Base-by-base conservation (phyloP, 1,140 invertebrate genomes). In the Cotesia vestalis region DNA sequence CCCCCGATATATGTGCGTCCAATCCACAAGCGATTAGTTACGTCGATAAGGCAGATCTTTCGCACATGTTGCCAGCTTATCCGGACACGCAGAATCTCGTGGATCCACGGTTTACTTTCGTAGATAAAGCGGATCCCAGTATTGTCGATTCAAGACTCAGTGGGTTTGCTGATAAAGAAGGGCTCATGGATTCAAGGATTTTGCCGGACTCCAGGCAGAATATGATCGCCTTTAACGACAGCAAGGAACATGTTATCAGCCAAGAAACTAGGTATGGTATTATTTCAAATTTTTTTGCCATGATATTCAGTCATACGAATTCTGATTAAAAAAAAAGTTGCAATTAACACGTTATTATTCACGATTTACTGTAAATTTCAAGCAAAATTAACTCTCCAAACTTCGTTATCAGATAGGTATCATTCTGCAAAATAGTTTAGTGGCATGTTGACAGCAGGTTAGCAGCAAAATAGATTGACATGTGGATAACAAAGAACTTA, bases 11-110 rank as follows among this genome's bases (percentile, higher is more conserved):
- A 63, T 87, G 85, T 62, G 82, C 84, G 0, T 86, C 86, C 0
- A 87, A 87, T 64, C 85, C 86, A 2, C 84, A 86, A 68, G 81
- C 80, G 2, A 86, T 86, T 72, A 86, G 85, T 69, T 86, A 86
- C 70, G 86, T 86, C 35, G 85, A 86, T 78, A 86, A 86, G 59
- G 80, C 84, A 61, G 85, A 86, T 57, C 74, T 86, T 0, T 85
- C 85, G 0, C 84, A 86, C 69, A 84, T 87, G 73, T 76, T 86
- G 17, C 86, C 85, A 2, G 80, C 82, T n/a, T 86, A 86, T 62
- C 79, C 84, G 1, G 82, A 84, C 3, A 53, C 77, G 0, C 86
- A 86, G 59, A 77, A 71, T 52, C 66, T 76, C 1, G 83, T 78
- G 2, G 85, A 86, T 51, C 78, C 83, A 0, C 79, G 81, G 0